These are phyloP conservation scores for Takifugu ocellatus DNA, from an alignment of 2,797 vertebrate genomes.

Conservation along the genomic window DNA sequence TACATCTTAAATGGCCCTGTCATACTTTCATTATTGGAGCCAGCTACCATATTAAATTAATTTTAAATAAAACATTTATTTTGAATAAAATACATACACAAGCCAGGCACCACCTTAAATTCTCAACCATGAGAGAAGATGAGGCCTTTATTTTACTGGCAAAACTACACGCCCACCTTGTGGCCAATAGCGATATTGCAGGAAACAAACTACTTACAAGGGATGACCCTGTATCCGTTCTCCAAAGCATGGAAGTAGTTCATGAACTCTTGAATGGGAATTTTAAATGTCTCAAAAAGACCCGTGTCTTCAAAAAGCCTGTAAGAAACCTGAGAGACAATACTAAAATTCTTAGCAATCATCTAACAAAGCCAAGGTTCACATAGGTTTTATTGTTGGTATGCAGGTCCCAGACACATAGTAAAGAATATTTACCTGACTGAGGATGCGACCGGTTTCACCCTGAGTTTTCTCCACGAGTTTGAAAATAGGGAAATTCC, in stretches of 20 bases:
- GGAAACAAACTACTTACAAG: slow-evolving; percentile 83
- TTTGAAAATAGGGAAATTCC: slow-evolving; percentile 98
- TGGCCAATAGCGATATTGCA: slow-evolving; percentile 31
- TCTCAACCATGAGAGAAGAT: not conserved
- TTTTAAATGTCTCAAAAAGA: slow-evolving; percentile 94
- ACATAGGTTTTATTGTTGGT: no score
- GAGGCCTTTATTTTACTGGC: not conserved
- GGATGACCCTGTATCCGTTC: slow-evolving; percentile 95
- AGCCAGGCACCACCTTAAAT: no score
- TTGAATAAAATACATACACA: not conserved
- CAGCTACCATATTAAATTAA: no score
- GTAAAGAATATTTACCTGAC: slow-evolving; percentile 73
- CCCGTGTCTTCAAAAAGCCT: slow-evolving; percentile 93
- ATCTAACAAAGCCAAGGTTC: no score
- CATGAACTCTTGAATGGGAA: slow-evolving; percentile 93
- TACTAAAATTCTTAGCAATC: not conserved
- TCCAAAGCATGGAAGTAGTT: slow-evolving; percentile 98
- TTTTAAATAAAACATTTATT: no score
- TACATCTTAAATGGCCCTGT: not conserved
- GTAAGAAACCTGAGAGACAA: slow-evolving; percentile 83
- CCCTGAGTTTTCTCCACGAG: slow-evolving; percentile 90
- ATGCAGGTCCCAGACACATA: no score
- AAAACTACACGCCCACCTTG: slow-evolving; percentile 44
- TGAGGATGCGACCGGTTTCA: slow-evolving; percentile 91
- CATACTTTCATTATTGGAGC: not conserved